Percentiles rank a stretch among this genome's conserved stretches.
These are phyloP conservation scores for Parasteatoda tepidariorum DNA, from an alignment of 1,140 invertebrate genomes.

Conservation along the genomic window DNA sequence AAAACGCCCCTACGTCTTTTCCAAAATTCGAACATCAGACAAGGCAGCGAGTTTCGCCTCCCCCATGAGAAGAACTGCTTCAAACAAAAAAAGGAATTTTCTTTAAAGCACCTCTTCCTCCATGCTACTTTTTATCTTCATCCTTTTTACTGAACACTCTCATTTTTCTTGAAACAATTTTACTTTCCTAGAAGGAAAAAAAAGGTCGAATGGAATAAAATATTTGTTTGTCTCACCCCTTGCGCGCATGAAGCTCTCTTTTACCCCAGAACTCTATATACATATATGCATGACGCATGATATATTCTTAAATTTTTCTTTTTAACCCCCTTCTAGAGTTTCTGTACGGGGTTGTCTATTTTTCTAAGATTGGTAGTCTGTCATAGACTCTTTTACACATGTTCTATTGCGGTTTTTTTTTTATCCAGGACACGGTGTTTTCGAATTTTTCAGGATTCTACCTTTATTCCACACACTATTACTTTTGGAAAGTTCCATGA, in stretches of 20 bases:
- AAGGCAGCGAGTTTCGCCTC: neutral
- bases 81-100: neutral
- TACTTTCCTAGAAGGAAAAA: neutral
- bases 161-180: conserved; percentile 41
- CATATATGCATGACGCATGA: conserved; percentile 33
- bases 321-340: neutral
- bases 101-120: neutral
- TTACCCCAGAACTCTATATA: neutral
- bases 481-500: no score
- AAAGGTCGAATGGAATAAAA: conserved; percentile 35
- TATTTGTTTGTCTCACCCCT: conserved; percentile 37
- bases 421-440: conserved; percentile 31
- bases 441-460: conserved; percentile 45
- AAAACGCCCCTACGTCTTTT: neutral
- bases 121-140: neutral
- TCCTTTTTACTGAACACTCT: conserved; percentile 27
- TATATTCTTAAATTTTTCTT: conserved; percentile 21
- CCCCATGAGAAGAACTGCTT: neutral
- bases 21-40: neutral
- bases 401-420: conserved; percentile 25
- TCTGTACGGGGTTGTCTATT: conserved; percentile 1
- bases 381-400: conserved; percentile 21
- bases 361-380: neutral
- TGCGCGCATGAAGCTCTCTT: neutral
- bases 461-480: no score